phyloP scores from a whole-genome alignment of 2,113 vertebrate genomes.

The Anoplopoma fimbria region DNA sequence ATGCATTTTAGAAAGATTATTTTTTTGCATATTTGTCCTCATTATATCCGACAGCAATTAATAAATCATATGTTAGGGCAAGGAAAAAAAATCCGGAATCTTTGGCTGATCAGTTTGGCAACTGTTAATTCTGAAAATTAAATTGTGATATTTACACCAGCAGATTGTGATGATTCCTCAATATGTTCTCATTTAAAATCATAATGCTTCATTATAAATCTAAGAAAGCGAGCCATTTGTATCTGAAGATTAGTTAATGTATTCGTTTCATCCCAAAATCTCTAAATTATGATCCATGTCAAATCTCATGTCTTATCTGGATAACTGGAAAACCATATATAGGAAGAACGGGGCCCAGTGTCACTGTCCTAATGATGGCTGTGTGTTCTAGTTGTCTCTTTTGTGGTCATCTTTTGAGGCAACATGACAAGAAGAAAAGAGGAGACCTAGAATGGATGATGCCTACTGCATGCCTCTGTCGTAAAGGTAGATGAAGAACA shows the following conservation, averaged over 20 bases:
- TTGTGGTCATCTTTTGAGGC: conserved; percentile 16
- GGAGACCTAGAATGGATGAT: conserved; percentile 30
- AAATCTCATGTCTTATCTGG: not conserved
- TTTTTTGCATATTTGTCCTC: not conserved
- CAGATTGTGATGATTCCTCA: conserved; percentile 1
- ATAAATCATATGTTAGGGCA: not conserved
- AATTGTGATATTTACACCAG: not conserved
- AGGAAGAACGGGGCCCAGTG: not conserved
- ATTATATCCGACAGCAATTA: not conserved
- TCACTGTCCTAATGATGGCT: not conserved
- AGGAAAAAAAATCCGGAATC: not conserved
- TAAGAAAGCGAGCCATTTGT: not conserved
- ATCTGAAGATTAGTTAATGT: not conserved
- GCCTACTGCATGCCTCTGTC: conserved; percentile 50
- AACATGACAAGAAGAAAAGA: conserved; percentile 21
- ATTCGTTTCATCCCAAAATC: not conserved
- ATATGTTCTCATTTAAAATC: not conserved
- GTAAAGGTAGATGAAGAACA: conserved; percentile 43
- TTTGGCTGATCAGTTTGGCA: not conserved
- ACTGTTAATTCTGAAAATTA: not conserved
- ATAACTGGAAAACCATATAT: not conserved
- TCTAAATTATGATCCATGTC: not conserved
- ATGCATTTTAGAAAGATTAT: not conserved
- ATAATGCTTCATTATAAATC: not conserved
- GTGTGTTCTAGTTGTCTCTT: conserved; percentile 1